phyloP scores from a whole-genome alignment of 30 jellyfish, hydroid and myxozoan species.

The Cassiopea andromeda region DNA sequence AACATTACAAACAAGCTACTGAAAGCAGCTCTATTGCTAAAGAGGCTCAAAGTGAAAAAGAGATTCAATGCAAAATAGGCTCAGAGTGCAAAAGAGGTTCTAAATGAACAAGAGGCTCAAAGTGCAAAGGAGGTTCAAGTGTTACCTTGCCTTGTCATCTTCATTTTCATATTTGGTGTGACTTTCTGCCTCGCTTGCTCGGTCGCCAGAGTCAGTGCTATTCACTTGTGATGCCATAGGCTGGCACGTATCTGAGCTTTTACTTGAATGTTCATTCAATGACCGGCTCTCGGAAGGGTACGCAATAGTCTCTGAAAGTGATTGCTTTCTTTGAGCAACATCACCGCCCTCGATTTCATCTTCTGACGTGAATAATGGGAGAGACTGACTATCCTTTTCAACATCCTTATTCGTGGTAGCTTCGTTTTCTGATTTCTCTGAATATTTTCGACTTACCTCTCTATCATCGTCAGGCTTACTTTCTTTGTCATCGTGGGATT shows the following conservation, averaged over 20 bases:
- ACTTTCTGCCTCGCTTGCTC: neutral
- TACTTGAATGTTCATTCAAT: neutral
- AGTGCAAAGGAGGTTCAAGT: neutral
- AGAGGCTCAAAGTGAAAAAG: neutral
- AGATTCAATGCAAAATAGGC: neutral
- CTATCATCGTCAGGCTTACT: neutral
- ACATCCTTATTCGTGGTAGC: neutral
- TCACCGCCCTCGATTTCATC: conserved; percentile 23
- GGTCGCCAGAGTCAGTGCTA: neutral
- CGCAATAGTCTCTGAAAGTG: neutral
- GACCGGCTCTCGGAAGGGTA: neutral
- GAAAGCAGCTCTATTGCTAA: no score
- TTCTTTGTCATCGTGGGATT: neutral
- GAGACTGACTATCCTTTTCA: neutral
- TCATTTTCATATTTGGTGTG: neutral
- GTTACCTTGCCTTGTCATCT: conserved; percentile 94
- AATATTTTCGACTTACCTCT: neutral
- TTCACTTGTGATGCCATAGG: neutral
- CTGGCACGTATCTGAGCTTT: neutral
- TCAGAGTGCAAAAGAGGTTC: neutral
- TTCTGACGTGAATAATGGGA: conserved; percentile 12
- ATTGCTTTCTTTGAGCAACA: neutral
- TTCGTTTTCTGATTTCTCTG: neutral
- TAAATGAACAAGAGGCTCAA: neutral
- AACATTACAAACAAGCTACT: no score